Evolutionary conservation across 2,888 invertebrate genomes (phyloP).

Genomic region (Auanema sp.): DNA sequence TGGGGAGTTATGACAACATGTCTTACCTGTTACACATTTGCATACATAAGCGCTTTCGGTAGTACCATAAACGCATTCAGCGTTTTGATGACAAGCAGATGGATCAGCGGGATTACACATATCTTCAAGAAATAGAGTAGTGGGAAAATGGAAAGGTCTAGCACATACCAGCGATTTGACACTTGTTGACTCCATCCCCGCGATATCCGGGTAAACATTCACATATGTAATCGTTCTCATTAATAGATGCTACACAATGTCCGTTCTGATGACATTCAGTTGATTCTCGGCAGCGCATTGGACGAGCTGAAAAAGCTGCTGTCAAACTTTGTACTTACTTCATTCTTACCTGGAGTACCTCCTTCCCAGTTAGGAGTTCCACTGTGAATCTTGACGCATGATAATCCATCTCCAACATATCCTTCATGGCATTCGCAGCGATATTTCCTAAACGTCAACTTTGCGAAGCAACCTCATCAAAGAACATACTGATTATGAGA

Average conservation of each 20-base stretch:
- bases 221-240: slow-evolving; percentile 64
- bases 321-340: neutral
- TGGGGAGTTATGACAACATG: neutral
- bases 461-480: slow-evolving; percentile 3
- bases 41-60: slow-evolving; percentile 67
- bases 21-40: slow-evolving; percentile 69
- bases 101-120: slow-evolving; percentile 56
- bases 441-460: slow-evolving; percentile 27
- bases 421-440: slow-evolving; percentile 59
- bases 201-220: slow-evolving; percentile 66
- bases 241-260: slow-evolving; percentile 63
- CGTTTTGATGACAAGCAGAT: slow-evolving; percentile 52
- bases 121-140: slow-evolving; percentile 33
- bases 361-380: slow-evolving; percentile 26
- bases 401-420: slow-evolving; percentile 64
- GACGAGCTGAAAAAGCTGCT: slow-evolving; percentile 22
- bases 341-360: neutral
- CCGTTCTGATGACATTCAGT: slow-evolving; percentile 66
- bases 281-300: slow-evolving; percentile 62
- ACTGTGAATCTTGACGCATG: slow-evolving; percentile 36
- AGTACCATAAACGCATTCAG: slow-evolving; percentile 65
- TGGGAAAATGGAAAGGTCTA: neutral
- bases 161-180: slow-evolving; percentile 38
- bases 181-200: slow-evolving; percentile 65
- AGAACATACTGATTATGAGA: slow-evolving; percentile 31